These are phyloP conservation scores for Patella vulgata DNA, from an alignment of 1,140 invertebrate species.

Conservation along the genomic window DNA sequence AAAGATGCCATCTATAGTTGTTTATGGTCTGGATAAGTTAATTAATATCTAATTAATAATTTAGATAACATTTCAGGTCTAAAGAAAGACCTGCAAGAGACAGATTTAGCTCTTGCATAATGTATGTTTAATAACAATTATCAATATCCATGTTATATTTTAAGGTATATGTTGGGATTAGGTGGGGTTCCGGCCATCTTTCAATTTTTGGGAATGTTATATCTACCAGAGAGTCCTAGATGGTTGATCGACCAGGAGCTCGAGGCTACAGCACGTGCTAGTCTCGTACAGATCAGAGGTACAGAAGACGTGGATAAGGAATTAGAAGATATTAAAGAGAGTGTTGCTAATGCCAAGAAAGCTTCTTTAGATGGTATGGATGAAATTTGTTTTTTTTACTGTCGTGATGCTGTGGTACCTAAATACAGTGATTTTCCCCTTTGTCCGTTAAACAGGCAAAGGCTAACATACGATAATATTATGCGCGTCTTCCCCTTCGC, in stretches of 20 bases:
- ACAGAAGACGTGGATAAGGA: conserved; percentile 45
- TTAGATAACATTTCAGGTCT: too few species aligned
- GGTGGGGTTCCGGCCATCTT: conserved; percentile 46
- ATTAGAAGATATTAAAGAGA: conserved; percentile 40
- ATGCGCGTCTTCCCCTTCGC: too few species aligned
- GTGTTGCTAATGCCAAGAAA: conserved; percentile 35
- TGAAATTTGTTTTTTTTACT: not conserved
- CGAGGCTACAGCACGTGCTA: conserved; percentile 61
- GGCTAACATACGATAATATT: too few species aligned
- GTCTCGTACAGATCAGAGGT: conserved; percentile 65
- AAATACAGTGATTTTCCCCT: too few species aligned
- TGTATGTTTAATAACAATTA: too few species aligned
- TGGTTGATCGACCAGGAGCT: conserved; percentile 61
- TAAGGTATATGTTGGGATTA: conserved; percentile 59
- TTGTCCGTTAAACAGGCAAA: too few species aligned
- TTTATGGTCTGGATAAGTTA: too few species aligned
- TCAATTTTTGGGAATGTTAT: conserved; percentile 53
- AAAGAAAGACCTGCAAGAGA: too few species aligned
- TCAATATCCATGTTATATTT: too few species aligned
- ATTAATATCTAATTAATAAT: too few species aligned
- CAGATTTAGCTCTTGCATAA: too few species aligned
- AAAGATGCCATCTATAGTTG: too few species aligned
- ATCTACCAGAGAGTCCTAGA: conserved; percentile 54
- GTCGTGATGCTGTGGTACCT: not conserved
- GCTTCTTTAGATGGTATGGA: not conserved